phyloP scores from a whole-genome alignment of 64 coral and sea anemone species.

The Dendrophyllia cribrosa region DNA sequence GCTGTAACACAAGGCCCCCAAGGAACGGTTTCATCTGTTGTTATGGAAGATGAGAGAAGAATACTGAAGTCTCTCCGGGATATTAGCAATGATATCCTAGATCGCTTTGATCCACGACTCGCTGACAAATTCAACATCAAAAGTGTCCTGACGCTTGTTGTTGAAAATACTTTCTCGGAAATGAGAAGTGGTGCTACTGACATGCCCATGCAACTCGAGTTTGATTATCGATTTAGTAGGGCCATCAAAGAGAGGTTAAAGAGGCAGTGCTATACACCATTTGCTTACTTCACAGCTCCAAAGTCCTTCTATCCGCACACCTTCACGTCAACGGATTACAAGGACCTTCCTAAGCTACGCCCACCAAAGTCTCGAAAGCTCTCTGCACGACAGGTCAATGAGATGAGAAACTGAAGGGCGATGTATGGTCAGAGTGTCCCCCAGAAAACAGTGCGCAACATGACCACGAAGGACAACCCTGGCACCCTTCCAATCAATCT shows the following conservation, averaged over 20 bases:
- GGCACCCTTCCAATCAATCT: no score
- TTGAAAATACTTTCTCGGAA: conserved; percentile 73
- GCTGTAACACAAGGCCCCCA: conserved; percentile 62
- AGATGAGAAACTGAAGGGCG: no score
- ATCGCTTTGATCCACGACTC: conserved; percentile 58
- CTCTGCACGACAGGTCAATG: no score
- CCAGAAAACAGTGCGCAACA: no score
- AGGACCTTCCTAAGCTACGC: conserved; percentile 67
- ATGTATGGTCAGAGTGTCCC: no score
- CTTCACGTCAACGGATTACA: conserved; percentile 54
- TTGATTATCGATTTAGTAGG: conserved; percentile 72
- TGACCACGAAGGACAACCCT: no score
- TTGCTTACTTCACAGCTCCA: conserved; percentile 68
- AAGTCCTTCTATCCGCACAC: conserved; percentile 71
- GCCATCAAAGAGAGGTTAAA: conserved; percentile 72
- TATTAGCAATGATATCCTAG: conserved; percentile 30
- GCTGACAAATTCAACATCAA: conserved; percentile 62
- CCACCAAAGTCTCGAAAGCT: no score
- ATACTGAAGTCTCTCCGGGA: conserved; percentile 59
- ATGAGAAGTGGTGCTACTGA: conserved; percentile 65
- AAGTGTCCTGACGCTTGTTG: conserved; percentile 76
- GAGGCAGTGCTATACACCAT: conserved; percentile 67
- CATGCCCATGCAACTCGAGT: conserved; percentile 64
- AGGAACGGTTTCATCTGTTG: conserved; percentile 67
- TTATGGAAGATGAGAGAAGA: conserved; percentile 62